Evolutionary conservation across 2,888 invertebrate genomes (phyloP), one percentile per base, ranked within the genome.

Genomic region (Drosophila siamana): DNA sequence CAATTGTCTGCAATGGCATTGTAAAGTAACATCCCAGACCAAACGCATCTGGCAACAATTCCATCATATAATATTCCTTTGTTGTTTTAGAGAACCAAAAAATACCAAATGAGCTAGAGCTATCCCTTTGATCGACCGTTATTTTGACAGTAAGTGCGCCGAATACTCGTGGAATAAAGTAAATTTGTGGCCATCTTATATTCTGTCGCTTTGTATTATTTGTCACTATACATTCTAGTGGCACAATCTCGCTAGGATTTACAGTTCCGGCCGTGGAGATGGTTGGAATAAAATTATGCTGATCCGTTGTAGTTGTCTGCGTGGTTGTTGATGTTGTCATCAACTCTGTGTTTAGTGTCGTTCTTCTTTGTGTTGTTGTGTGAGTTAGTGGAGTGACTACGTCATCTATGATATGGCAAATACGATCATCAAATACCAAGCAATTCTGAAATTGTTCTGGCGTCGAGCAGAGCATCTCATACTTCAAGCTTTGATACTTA

Each of bases 71-170:
- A 33, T 74, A 88, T 9, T 90, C 69, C 11, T 62, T 87, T 0
- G 85, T 87, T 0, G 81, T 83, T 41, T 78, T 87, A n/a, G 78
- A 89, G 54, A 91, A 91, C 91, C 91, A 91, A 33, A 91, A 71
- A 0, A 91, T 52, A 3, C 85, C 87, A 33, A 84, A 83, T 0
- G 76, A 44, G 2, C 63, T 52, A 5, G 60, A 36, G 19, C 26
- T 61, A 0, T 67, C 24, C 5, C 16, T 41, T 6, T 52, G 57
- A 11, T 76, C 64, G 0, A 80, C 55, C 0, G 67, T 36, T 0
- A 89, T 63, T 33, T 76, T 59, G 0, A 85, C 86, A 1, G 59
- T 54, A 0, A 77, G 60, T 0, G 63, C 40, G 0, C 61, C 65
- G 38, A 28, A 62, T 9, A 38, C 13, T 13, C 33, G 55, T 0